phyloP scores from a whole-genome alignment of 2,888 invertebrate species.

The Phortica magna region DNA sequence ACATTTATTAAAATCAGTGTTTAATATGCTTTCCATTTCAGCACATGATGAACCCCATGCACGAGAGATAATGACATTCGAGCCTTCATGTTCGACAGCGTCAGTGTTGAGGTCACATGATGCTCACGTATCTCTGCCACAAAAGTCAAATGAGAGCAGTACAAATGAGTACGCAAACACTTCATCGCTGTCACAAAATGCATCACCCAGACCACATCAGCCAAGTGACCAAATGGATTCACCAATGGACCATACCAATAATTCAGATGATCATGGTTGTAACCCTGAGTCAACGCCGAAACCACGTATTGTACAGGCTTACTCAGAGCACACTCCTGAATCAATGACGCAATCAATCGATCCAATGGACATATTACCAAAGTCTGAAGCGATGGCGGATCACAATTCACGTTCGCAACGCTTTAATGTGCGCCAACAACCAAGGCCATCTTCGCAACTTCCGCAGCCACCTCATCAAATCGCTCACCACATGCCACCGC shows the following conservation, averaged over 20 bases:
- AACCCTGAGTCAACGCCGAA: constrained; percentile 54
- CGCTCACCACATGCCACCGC: constrained; percentile 52
- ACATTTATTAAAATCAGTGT: constrained; percentile 71
- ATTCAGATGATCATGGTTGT: constrained; percentile 57
- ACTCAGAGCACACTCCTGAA: constrained; percentile 65
- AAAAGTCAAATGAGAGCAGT: constrained; percentile 64
- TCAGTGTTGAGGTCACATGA: constrained; percentile 54
- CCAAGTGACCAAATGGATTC: constrained; percentile 58
- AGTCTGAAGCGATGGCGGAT: constrained; percentile 65
- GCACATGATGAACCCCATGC: constrained; percentile 66
- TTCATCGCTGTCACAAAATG: constrained; percentile 43
- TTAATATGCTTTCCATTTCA: constrained; percentile 74
- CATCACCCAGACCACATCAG: constrained; percentile 52
- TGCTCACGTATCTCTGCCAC: constrained; percentile 62
- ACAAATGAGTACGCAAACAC: constrained; percentile 53
- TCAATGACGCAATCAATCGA: constrained; percentile 73
- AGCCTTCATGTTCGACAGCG: constrained; percentile 65
- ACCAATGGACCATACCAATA: constrained; percentile 62
- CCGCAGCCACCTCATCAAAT: constrained; percentile 54
- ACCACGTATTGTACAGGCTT: constrained; percentile 52
- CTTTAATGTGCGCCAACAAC: constrained; percentile 57
- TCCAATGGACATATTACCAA: constrained; percentile 74
- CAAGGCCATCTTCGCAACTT: constrained; percentile 55
- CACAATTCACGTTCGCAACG: constrained; percentile 54
- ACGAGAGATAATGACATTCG: constrained; percentile 65